Percentiles rank a stretch among this genome's conserved stretches.
Conservation (phyloP, 2,113 vertebrate genomes). For the Narcine bancroftii region DNA sequence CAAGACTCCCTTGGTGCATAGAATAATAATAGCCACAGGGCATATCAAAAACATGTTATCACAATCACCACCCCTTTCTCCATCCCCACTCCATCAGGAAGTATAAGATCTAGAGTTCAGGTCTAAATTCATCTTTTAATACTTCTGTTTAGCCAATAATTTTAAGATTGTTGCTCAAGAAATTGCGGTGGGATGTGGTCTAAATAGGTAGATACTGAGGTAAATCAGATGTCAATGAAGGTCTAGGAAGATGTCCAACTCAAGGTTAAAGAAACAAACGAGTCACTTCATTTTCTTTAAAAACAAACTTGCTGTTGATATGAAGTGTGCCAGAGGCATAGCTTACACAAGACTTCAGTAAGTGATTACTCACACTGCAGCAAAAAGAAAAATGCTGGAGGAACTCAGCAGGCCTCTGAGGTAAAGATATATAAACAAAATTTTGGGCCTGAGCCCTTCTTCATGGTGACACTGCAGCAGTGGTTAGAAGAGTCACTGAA, state of each 20-base stretch:
- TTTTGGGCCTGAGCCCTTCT: too few relatives aligned
- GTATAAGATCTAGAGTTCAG: not conserved
- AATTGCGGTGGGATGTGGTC: not conserved
- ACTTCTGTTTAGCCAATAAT: not conserved
- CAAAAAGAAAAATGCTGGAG: too few relatives aligned
- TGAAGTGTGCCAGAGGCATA: not conserved
- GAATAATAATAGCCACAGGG: too few relatives aligned
- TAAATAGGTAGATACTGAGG: not conserved
- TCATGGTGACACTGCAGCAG: not conserved
- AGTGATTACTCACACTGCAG: not conserved
- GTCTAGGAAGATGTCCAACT: not conserved
- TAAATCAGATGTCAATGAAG: not conserved
- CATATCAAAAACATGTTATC: not conserved
- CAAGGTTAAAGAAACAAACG: not conserved
- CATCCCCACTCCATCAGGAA: not conserved
- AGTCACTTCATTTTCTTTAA: not conserved
- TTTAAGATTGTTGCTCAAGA: not conserved
- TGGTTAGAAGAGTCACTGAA: not conserved
- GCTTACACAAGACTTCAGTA: not conserved
- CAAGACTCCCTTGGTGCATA: not conserved
- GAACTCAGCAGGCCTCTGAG: too few relatives aligned
- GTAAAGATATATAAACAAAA: too few relatives aligned
- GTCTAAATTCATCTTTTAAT: not conserved
- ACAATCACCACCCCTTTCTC: not conserved
- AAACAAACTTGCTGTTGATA: not conserved